Evolutionary conservation across 2,113 vertebrate species (phyloP).

Genomic region (Phodopus roborovskii): DNA sequence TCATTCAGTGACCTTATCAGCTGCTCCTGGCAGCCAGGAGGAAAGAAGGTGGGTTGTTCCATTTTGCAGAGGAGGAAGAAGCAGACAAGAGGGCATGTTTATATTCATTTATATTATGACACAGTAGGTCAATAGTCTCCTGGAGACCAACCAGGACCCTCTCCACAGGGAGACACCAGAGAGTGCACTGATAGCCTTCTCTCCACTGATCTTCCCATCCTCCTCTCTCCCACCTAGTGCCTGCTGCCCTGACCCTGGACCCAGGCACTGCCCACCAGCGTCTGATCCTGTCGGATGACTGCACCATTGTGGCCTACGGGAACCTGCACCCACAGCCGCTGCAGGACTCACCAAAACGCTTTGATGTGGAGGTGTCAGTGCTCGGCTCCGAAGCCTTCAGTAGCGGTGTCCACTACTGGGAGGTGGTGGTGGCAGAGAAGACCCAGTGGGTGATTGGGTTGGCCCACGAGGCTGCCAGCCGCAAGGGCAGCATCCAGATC

Average conservation of each 20-base stretch:
- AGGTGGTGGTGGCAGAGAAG: slow-evolving; percentile 98
- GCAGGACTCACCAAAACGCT: slow-evolving; percentile 97
- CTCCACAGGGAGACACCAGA: background rate
- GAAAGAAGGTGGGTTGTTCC: background rate
- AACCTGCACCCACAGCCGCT: slow-evolving; percentile 97
- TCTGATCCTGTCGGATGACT: slow-evolving; percentile 97
- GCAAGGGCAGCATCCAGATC: slow-evolving; percentile 99
- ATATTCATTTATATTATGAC: background rate
- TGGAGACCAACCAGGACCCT: background rate
- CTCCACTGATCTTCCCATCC: background rate
- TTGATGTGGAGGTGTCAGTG: slow-evolving; percentile 98
- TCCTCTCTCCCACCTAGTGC: slow-evolving; percentile 86
- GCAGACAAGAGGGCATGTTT: background rate
- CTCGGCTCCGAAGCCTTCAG: slow-evolving; percentile 94
- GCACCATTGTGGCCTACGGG: slow-evolving; percentile 97
- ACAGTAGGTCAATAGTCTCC: background rate
- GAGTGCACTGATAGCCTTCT: background rate
- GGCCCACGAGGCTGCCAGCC: slow-evolving; percentile 94
- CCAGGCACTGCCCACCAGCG: slow-evolving; percentile 97
- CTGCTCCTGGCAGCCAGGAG: background rate
- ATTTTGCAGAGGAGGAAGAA: background rate
- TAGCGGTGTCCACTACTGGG: slow-evolving; percentile 96
- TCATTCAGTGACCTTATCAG: background rate
- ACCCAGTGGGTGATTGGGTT: slow-evolving; percentile 99
- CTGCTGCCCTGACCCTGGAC: slow-evolving; percentile 94